Evolutionary conservation across 2,113 vertebrate genomes (phyloP).

Genomic region (Gymnobelideus leadbeateri): DNA sequence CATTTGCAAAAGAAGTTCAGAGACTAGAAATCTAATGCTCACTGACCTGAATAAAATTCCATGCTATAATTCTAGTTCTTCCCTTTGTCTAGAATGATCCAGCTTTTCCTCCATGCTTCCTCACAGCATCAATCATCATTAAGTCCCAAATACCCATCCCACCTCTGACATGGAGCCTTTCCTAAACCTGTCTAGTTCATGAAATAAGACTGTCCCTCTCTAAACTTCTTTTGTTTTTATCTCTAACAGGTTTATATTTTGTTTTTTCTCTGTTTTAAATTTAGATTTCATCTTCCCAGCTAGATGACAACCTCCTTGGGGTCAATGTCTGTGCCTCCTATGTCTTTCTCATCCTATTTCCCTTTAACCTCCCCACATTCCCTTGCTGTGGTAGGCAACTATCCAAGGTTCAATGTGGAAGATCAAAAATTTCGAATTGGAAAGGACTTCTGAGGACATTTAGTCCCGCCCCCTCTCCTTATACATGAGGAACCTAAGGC

Average conservation of each 20-base stretch:
- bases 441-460: neutral
- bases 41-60: neutral
- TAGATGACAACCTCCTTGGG: neutral
- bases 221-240: neutral
- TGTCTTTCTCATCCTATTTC: neutral
- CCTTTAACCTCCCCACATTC: neutral
- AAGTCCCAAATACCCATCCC: conserved; percentile 15
- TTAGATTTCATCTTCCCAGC: neutral
- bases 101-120: neutral
- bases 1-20: neutral
- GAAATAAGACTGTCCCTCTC: neutral
- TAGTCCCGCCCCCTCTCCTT: neutral
- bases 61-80: neutral
- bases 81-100: neutral
- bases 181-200: neutral
- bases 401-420: neutral
- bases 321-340: neutral
- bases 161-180: neutral
- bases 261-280: neutral
- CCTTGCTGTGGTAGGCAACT: neutral
- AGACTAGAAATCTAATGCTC: neutral
- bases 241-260: neutral
- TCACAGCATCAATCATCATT: neutral
- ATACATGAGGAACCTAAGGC: neutral
- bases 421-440: neutral